These are phyloP conservation scores for Pseudoips prasinana DNA, from an alignment of 2,888 invertebrate genomes.

Conservation along the genomic window DNA sequence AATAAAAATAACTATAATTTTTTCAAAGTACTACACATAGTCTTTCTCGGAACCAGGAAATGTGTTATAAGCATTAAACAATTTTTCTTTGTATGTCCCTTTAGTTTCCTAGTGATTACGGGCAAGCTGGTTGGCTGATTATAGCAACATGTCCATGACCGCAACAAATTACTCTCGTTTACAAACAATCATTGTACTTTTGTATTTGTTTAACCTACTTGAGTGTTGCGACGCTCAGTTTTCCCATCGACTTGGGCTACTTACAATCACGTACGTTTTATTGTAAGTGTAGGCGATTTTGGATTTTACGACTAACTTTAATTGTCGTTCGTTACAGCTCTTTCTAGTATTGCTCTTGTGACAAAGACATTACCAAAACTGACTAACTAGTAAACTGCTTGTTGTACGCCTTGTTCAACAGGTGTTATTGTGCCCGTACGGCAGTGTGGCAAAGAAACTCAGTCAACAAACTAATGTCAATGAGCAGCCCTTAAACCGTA, in stretches of 20 bases:
- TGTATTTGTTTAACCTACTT: slow-evolving; percentile 41
- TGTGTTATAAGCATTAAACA: background rate
- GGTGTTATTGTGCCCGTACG: no score
- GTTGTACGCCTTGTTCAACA: no score
- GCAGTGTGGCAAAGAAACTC: no score
- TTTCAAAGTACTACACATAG: no score
- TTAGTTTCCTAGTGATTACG: slow-evolving; percentile 11
- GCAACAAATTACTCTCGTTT: slow-evolving; percentile 33
- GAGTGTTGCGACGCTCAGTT: slow-evolving; percentile 29
- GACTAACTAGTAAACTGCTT: no score
- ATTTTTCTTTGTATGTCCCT: background rate
- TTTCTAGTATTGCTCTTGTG: no score
- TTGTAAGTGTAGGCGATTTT: slow-evolving; percentile 6
- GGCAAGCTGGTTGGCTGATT: background rate
- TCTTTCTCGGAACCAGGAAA: slow-evolving; percentile 14
- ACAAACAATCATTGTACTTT: slow-evolving; percentile 28
- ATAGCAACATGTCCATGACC: slow-evolving; percentile 31
- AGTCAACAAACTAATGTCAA: no score
- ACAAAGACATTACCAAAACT: no score
- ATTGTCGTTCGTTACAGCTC: no score
- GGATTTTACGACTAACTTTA: no score
- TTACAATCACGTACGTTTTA: slow-evolving; percentile 15
- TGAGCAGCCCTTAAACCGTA: no score
- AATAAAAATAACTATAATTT: no score
- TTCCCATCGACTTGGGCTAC: slow-evolving; percentile 23